These are phyloP conservation scores for Diabrotica undecimpunctata DNA, from an alignment of 1,140 invertebrate species.

Conservation along the genomic window DNA sequence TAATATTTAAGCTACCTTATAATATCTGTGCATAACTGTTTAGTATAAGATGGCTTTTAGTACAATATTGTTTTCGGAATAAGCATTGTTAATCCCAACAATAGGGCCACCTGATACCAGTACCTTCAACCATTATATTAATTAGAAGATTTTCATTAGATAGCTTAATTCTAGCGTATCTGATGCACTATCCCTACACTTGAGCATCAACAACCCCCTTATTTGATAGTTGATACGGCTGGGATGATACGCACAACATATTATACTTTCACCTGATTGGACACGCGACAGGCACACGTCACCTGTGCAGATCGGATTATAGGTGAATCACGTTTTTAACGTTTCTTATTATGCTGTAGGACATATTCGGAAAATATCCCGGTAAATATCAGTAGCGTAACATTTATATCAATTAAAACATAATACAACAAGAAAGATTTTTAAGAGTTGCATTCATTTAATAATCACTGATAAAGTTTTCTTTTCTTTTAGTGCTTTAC, in stretches of 20 bases:
- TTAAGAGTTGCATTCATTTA: no score
- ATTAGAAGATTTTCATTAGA: slow-evolving; percentile 3
- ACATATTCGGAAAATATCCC: no score
- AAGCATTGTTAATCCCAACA: not conserved
- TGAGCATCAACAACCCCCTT: slow-evolving; percentile 7
- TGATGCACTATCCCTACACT: slow-evolving; percentile 4
- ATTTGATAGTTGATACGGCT: slow-evolving; percentile 10
- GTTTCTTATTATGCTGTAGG: not conserved
- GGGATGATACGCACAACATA: slow-evolving; percentile 8
- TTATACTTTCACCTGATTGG: slow-evolving; percentile 24
- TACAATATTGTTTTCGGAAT: no score
- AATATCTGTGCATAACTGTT: no score
- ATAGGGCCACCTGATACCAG: not conserved
- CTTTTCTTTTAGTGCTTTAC: no score
- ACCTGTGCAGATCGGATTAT: slow-evolving; percentile 36
- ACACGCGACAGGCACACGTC: slow-evolving; percentile 34
- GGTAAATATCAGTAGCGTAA: no score
- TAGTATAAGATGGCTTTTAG: no score
- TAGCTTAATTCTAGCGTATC: not conserved
- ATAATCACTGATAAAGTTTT: no score
- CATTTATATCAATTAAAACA: no score
- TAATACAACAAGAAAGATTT: no score
- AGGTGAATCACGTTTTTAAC: slow-evolving; percentile 23
- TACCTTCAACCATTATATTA: not conserved
- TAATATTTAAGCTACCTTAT: no score